Evolutionary conservation across 2,888 invertebrate genomes (phyloP).

Genomic region (Tetrapedia diversipes): DNA sequence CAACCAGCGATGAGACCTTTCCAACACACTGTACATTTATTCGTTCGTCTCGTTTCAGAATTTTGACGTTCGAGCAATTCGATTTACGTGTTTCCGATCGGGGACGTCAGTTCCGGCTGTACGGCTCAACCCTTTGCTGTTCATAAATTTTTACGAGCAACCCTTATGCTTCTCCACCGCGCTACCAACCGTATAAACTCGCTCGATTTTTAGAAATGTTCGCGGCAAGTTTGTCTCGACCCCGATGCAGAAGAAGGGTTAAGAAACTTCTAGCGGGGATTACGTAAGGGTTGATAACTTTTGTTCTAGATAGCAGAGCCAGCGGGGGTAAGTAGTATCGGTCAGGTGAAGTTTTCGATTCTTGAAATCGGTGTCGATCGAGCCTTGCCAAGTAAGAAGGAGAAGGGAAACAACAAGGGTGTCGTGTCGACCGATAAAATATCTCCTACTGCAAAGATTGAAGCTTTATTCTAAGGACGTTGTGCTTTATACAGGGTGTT

Average conservation of each 20-base stretch:
- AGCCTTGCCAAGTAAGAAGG: too few relatives aligned
- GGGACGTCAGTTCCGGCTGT: conserved; percentile 8
- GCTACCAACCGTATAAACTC: not conserved
- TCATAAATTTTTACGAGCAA: not conserved
- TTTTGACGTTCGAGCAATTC: conserved; percentile 16
- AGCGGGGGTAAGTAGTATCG: not conserved
- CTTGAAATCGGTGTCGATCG: not conserved
- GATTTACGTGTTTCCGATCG: conserved; percentile 11
- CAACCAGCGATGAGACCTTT: not conserved
- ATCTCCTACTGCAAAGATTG: too few relatives aligned
- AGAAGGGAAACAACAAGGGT: too few relatives aligned
- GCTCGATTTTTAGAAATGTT: conserved; percentile 4
- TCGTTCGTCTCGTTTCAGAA: conserved; percentile 10
- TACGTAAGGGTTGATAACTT: conserved; percentile 43
- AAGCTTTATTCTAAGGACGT: too few relatives aligned
- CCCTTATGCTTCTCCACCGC: not conserved
- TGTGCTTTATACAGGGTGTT: too few relatives aligned
- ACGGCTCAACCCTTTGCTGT: not conserved
- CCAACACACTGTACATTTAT: not conserved
- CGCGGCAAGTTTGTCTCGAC: conserved; percentile 19
- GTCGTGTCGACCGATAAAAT: too few relatives aligned
- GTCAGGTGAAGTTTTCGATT: not conserved
- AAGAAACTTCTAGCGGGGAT: conserved; percentile 38
- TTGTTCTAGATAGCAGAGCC: conserved; percentile 31
- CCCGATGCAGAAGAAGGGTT: conserved; percentile 29